A percentile compares a stretch with the other conserved stretches of the same genome.
Conservation (phyloP, 2,797 vertebrate species). For the Eulemur mongoz region DNA sequence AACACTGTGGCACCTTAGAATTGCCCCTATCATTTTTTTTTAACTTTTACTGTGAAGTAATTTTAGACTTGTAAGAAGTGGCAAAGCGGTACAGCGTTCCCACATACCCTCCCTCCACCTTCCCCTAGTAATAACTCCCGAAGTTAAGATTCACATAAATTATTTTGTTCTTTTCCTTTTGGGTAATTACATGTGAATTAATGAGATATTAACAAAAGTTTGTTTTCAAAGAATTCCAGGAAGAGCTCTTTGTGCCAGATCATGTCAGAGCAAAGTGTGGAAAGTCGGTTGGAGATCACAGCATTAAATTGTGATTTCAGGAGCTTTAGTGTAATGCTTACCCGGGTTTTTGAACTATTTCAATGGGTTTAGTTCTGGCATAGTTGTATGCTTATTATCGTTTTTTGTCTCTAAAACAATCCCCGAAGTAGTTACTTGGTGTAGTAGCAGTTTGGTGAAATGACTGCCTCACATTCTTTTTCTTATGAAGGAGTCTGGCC, state of each 20-base stretch:
- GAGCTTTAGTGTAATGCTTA: background rate
- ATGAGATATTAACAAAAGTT: background rate
- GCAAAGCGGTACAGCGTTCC: background rate
- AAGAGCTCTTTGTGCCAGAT: background rate
- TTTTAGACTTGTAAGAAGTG: background rate
- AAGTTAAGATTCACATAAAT: background rate
- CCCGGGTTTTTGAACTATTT: background rate
- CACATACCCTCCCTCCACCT: background rate
- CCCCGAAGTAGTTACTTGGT: background rate
- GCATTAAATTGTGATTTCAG: background rate
- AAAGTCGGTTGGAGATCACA: background rate
- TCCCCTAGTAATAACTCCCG: background rate
- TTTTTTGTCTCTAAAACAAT: background rate
- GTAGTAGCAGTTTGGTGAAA: background rate
- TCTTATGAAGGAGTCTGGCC: background rate
- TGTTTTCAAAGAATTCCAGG: background rate
- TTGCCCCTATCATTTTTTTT: background rate
- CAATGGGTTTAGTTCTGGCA: background rate
- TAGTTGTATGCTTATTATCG: background rate
- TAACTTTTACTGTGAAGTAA: background rate
- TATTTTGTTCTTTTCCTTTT: background rate
- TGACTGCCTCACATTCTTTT: background rate
- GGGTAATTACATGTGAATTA: background rate
- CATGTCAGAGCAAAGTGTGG: background rate
- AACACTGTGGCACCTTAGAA: background rate